These are phyloP conservation scores for Entomobrya proxima DNA, from an alignment of 2,888 invertebrate species.

Conservation along the genomic window DNA sequence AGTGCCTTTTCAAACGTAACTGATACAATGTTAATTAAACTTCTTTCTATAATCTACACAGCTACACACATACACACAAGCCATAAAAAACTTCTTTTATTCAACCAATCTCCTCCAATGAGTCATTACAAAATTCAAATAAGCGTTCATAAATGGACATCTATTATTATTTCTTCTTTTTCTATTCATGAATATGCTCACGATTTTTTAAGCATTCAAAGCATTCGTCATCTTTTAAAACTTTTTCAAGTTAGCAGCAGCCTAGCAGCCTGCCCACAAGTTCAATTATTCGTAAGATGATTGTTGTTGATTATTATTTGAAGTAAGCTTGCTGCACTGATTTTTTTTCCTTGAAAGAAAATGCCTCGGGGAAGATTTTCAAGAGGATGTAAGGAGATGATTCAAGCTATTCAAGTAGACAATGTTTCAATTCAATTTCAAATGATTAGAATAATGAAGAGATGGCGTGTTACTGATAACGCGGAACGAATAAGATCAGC, in stretches of 20 bases:
- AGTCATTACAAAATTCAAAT: slow-evolving; percentile 65
- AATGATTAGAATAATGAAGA: slow-evolving; percentile 41
- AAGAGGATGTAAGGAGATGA: not conserved
- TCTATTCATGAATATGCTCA: not conserved
- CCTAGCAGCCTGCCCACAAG: slow-evolving; percentile 35
- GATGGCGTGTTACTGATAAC: slow-evolving; percentile 12
- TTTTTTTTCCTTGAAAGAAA: not conserved
- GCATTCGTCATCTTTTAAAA: not conserved
- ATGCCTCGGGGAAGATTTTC: slow-evolving; percentile 1
- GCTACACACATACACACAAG: not conserved
- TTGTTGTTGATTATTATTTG: slow-evolving; percentile 31
- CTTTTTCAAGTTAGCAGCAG: not conserved
- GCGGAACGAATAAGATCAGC: slow-evolving; percentile 30
- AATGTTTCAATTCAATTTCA: slow-evolving; percentile 42
- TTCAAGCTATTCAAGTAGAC: slow-evolving; percentile 15
- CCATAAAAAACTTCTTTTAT: slow-evolving; percentile 24
- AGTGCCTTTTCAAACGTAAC: slow-evolving; percentile 56
- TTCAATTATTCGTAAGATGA: slow-evolving; percentile 48
- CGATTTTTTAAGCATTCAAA: not conserved
- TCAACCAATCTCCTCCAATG: slow-evolving; percentile 56
- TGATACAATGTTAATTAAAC: slow-evolving; percentile 64
- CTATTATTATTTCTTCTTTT: slow-evolving; percentile 37
- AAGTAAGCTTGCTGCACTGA: too few species aligned
- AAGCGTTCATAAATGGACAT: slow-evolving; percentile 63
- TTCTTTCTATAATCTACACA: slow-evolving; percentile 29